Evolutionary conservation across 2,113 vertebrate genomes (phyloP).

Genomic region (Oreamnos americanus): DNA sequence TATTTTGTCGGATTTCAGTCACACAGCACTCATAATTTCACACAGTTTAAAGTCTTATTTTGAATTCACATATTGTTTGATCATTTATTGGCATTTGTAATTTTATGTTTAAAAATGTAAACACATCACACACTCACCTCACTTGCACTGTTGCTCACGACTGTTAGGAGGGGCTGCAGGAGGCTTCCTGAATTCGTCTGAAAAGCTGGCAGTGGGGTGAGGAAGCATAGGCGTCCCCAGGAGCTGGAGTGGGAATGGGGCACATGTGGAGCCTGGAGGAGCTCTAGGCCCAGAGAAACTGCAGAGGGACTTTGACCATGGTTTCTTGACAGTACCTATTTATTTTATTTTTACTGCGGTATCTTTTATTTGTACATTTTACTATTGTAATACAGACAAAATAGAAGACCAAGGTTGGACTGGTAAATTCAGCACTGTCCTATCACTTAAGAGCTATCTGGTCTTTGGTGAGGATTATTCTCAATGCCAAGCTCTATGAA

Average conservation of each 20-base stretch:
- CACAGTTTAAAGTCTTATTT: not conserved
- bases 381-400: not conserved
- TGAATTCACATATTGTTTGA: not conserved
- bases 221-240: not conserved
- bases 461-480: not conserved
- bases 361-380: not conserved
- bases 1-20: not conserved
- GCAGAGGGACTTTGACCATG: not conserved
- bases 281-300: not conserved
- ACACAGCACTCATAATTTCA: not conserved
- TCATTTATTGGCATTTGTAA: not conserved
- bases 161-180: not conserved
- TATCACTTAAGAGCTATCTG: not conserved
- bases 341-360: not conserved
- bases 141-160: not conserved
- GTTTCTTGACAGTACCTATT: not conserved
- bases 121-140: not conserved
- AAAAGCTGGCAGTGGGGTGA: not conserved
- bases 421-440: not conserved
- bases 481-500: not conserved
- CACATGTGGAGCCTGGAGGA: not conserved
- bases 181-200: not conserved
- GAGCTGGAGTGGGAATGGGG: not conserved
- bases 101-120: not conserved
- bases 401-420: not conserved